Base-by-base conservation (phyloP, 2,113 vertebrate species). In the Nettapus auritus region DNA sequence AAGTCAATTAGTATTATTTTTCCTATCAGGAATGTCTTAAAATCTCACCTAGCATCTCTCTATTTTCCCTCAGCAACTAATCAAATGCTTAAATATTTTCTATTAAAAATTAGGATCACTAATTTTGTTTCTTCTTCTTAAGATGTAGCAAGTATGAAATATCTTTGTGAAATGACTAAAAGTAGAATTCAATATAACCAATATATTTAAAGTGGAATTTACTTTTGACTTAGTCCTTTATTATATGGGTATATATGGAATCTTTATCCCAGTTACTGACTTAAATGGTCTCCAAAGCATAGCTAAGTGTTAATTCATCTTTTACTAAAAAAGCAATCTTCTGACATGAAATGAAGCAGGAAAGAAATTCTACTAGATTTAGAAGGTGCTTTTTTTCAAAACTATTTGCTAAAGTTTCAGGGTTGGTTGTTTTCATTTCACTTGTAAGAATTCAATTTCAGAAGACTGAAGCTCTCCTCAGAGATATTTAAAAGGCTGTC, bases 401-500 rank as follows among this genome's bases (percentile, higher is more conserved):
- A 69, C 5, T 9, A 40, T 78, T 69, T 94, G 4, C 29, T 66
- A 3, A 57, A 86, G 17, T 78, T 95, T 44, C 10, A n/a, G 10
- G 6, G 4, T 22, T 67, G 26, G 28, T 73, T 48, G 31, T 90
- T 94, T 87, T 50, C 3, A 52, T 62, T 94, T 74, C 31, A 52
- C 29, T 56, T 63, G 50, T 31, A 55, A 42, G 28, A 44, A 64
- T 64, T 84, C 38, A 42, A 13, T 89, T 93, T 93, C 53, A 62
- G 50, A 93, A 46, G 22, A 77, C 29, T 13, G 40, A 69, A 92
- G 22, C 23, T 84, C 56, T 82, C 11, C 22, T 79, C 57, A 53
- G 26, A 91, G 46, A 6, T 86, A 63, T 75, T 63, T 92, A 88
- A 96, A 95, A 87, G 68, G 28, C 13, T 93, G 20, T 66, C 52